Percentiles rank a stretch among this genome's conserved stretches.
Evolutionary conservation across 2,888 invertebrate species (phyloP).

Genomic region (Isotomurus palustris): DNA sequence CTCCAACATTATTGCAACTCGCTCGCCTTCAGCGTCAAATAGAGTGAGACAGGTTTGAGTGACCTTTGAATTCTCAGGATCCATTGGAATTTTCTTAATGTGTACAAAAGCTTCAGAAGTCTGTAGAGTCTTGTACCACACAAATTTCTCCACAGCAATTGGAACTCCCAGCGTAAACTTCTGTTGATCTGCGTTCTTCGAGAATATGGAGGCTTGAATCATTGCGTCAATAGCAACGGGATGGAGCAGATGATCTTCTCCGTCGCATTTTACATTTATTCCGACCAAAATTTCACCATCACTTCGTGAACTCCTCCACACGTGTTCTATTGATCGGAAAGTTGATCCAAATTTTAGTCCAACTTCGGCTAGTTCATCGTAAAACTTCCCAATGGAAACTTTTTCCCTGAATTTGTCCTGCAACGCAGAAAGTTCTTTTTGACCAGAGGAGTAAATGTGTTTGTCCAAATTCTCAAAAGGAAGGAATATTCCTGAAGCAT

Average conservation of each 20-base stretch:
- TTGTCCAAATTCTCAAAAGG: background rate
- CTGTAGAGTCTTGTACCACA: conserved; percentile 12
- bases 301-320: conserved; percentile 8
- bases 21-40: background rate
- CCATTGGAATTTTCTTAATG: background rate
- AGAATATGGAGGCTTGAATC: background rate
- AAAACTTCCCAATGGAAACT: conserved; percentile 9
- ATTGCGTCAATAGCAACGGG: background rate
- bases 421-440: background rate
- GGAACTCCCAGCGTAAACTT: conserved; percentile 24
- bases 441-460: background rate
- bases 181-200: background rate
- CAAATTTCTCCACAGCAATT: conserved; percentile 21
- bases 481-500: conserved; percentile 10
- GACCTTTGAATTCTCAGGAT: background rate
- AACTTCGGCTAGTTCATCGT: conserved; percentile 15
- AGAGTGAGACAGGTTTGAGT: background rate
- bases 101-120: background rate
- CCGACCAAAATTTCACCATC: conserved; percentile 10
- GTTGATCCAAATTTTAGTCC: conserved; percentile 27
- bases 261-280: background rate
- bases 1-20: background rate
- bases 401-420: background rate
- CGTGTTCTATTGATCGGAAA: conserved; percentile 11
- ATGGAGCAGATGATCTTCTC: conserved; percentile 1